Base-by-base conservation (phyloP, 2,888 invertebrate genomes). In the Antitype chi region DNA sequence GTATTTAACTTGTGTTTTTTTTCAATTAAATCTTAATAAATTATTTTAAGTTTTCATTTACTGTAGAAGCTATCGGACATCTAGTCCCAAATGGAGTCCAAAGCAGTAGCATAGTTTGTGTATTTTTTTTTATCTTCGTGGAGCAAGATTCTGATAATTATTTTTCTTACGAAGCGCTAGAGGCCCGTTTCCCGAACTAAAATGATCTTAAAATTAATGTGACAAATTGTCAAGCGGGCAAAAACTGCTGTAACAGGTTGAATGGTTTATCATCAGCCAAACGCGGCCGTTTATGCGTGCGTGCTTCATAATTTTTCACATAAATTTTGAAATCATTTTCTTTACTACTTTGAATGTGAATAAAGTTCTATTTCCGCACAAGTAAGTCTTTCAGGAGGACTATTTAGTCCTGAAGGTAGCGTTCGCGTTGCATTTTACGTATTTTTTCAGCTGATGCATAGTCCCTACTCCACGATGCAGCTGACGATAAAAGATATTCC, bases 1-100 rank as follows among this genome's bases (percentile, higher is more conserved):
- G 20, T 78, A 78, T 78, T 78, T 59, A 43, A 74, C 4, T n/a
- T n/a, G 9, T n/a, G 9, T 28, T 2, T 55, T 74, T 74, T 62
- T 68, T 60, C 15, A 76, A 59, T 78, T 76, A 49, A 55, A 63
- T 25, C 0, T 23, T n/a, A 23, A 63, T 25, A 23, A 32, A 25
- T 28, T 0, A 17, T 43, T 43, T 55, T 23, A 9, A 5, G 20
- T 74, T 55, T 76, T n/a, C 0, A 20, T 60, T 68, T 28, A 28
- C 23, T 23, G 23, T 52, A 23, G 23, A 64, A 20, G n/a, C n/a
- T 25, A 20, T 43, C 20, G 4, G 64, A 25, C 9, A 47, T 47
- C 70, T 55, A 28, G 59, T 23, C 23, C 1, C 8, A 47, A 70
- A 70, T 59, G 17, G n/a, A n/a, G 17, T 43, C 9, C 23, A 17